phyloP scores from a whole-genome alignment of 1,140 invertebrate species.

The Chrysomallon squamiferum region DNA sequence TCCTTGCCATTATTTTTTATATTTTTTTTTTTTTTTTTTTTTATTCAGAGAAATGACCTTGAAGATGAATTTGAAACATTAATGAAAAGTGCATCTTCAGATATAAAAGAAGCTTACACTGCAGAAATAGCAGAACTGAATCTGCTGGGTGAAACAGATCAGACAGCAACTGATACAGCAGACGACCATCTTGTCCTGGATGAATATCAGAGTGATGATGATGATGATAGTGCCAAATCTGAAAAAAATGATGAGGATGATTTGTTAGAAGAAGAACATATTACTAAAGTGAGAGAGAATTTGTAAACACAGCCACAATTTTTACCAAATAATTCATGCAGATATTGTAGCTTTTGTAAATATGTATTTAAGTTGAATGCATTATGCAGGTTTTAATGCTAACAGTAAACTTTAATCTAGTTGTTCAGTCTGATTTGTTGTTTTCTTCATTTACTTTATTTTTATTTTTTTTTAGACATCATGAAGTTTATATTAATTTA shows the following conservation, averaged over 20 bases:
- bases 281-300: conserved; percentile 44
- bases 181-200: conserved; percentile 64
- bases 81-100: conserved; percentile 50
- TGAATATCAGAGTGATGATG: conserved; percentile 67
- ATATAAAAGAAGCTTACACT: conserved; percentile 53
- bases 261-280: conserved; percentile 66
- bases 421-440: no score
- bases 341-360: background rate
- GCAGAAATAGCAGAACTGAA: conserved; percentile 47
- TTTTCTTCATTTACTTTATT: no score
- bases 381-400: no score
- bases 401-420: no score
- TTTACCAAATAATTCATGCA: background rate
- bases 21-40: no score
- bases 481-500: no score
- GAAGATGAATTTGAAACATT: conserved; percentile 59
- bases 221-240: conserved; percentile 24
- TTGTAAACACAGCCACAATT: background rate
- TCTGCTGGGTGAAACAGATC: no score
- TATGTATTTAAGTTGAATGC: no score
- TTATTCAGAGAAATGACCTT: conserved; percentile 38
- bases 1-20: no score
- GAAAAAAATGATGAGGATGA: conserved; percentile 54
- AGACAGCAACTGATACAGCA: conserved; percentile 41
- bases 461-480: no score